Conservation (phyloP, 1,140 invertebrate species). For the Homarus americanus region DNA sequence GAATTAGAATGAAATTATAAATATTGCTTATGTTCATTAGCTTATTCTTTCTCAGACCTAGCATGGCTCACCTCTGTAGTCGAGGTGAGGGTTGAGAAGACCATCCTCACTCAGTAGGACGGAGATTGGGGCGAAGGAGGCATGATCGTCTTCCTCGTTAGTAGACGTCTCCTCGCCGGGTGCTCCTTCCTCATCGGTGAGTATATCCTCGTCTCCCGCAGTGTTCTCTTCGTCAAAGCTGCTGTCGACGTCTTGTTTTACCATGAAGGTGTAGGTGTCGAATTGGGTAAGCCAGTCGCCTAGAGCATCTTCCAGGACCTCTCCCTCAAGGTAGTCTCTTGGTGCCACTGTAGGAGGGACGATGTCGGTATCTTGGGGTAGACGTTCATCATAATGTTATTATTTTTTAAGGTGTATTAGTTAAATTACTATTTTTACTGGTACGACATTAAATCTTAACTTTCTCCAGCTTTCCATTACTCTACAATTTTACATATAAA, state of each 20-base stretch:
- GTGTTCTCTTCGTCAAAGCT: neutral
- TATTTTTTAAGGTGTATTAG: too few species aligned
- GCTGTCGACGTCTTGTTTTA: neutral
- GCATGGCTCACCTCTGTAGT: neutral
- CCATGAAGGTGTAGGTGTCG: conserved; percentile 7
- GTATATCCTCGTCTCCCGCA: neutral
- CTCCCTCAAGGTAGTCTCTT: neutral
- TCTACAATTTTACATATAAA: too few species aligned
- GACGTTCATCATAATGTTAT: too few species aligned
- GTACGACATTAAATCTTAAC: too few species aligned
- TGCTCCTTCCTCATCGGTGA: neutral
- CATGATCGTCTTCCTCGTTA: neutral
- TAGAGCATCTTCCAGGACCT: neutral
- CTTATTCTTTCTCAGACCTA: too few species aligned
- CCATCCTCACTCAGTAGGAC: neutral
- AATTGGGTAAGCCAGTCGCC: neutral
- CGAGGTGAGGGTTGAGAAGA: neutral
- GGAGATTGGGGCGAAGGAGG: neutral
- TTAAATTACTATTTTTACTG: too few species aligned
- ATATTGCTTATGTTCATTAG: too few species aligned
- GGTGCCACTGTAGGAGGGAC: neutral
- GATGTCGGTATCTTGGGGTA: too few species aligned
- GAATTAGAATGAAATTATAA: too few species aligned
- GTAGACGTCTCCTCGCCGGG: neutral
- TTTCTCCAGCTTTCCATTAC: too few species aligned